A percentile compares a stretch with the other conserved stretches of the same genome.
Evolutionary conservation across 2,113 vertebrate genomes (phyloP).

Genomic region (Rhizomys pruinosus): DNA sequence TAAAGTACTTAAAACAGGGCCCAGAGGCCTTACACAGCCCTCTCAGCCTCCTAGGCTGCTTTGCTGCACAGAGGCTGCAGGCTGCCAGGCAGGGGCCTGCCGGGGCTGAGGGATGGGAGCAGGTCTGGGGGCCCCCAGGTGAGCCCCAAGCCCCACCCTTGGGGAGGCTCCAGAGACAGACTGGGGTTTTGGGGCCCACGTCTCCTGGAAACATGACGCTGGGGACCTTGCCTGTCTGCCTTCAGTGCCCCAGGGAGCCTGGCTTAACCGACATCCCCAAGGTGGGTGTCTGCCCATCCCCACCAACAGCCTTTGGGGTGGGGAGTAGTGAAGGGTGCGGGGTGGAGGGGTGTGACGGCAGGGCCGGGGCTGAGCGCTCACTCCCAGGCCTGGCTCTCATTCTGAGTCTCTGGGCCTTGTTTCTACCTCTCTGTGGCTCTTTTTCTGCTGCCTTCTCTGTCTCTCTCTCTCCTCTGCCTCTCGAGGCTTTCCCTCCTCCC

Average conservation of each 20-base stretch:
- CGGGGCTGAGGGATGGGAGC: not conserved
- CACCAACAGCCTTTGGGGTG: not conserved
- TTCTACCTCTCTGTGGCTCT: not conserved
- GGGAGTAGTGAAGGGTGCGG: not conserved
- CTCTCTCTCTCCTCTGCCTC: not conserved
- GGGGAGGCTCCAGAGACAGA: constrained; percentile 38
- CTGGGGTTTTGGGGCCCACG: not conserved
- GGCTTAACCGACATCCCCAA: not conserved
- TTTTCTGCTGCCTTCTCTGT: not conserved
- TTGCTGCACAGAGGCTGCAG: not conserved
- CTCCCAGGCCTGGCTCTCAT: not conserved
- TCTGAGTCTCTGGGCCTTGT: not conserved
- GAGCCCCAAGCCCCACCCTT: not conserved
- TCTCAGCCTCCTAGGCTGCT: not conserved
- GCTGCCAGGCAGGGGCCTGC: not conserved
- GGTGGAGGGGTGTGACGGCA: fast-evolving
- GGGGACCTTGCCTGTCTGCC: constrained; percentile 71
- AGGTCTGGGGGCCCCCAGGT: not conserved
- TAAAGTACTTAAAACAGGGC: not conserved
- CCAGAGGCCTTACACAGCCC: no score
- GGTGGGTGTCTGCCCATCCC: constrained; percentile 18
- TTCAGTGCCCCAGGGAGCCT: constrained; percentile 34
- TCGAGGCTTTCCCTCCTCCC: fast-evolving
- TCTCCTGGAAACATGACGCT: constrained; percentile 72
- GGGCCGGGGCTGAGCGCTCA: not conserved